Base-by-base conservation (phyloP, 2,888 invertebrate genomes). In the Chrysolina haemoptera region DNA sequence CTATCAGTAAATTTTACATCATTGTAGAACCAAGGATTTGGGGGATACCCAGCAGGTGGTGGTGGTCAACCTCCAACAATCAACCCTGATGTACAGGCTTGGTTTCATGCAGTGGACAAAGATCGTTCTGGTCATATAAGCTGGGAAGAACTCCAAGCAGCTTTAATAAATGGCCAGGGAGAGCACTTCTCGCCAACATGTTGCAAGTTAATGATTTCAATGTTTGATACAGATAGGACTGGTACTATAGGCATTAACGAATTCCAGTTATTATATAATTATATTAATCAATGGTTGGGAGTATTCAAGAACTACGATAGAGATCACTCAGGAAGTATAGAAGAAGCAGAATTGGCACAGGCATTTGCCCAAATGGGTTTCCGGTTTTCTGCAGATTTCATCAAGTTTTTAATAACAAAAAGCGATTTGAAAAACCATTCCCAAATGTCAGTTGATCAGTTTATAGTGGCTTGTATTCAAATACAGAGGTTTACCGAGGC, bases 301-400 rank as follows among this genome's bases (percentile, higher is more conserved):
- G 94, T 95, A 0, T 97, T 97, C 87, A 93, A 94, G 85, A 93
- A 93, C 1, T 96, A 94, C 85, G 97, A 97, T 87, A 89, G 91
- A n/a, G 95, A 97, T 84, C 91, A 93, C 76, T 96, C 96, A 9
- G 97, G 97, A 0, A 91, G 91, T 79, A 96, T 97, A 80, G 96
- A 97, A 80, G 93, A 94, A 84, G 86, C 87, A 66, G 97, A 97
- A 88, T 89, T 97, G 22, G 88, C 89, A 16, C 92, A 93, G 90
- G 97, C 97, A 5, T 90, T 96, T 66, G 89, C 91, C 43, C 94
- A 96, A 89, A 97, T 97, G 97, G 97, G 97, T 46, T 97, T 96
- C 85, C 90, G 93, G 63, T 94, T 97, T 82, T 90, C 94, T 12
- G 93, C 93, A 0, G 93, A 94, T 41, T 97, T 97, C 85, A 90